Evolutionary conservation across 2,113 vertebrate species (phyloP), one percentile per base, ranked within the genome.

Genomic region (Bubalus kerabau): DNA sequence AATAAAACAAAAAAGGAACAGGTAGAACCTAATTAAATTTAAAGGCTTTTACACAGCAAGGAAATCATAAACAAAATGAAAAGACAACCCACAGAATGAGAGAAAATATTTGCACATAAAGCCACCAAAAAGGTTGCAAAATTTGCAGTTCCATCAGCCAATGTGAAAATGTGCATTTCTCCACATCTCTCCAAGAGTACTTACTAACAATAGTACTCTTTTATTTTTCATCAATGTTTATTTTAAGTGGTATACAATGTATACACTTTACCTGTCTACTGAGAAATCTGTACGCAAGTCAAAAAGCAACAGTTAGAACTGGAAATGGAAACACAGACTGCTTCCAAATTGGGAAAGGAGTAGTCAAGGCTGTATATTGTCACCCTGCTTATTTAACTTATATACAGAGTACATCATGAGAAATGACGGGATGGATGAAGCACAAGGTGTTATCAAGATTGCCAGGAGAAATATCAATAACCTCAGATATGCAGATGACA

Each of bases 401-500:
- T 19, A 36, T 67, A 1, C 32, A 67, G 64, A 67, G 16, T 5
- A 67, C 8, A 67, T 36, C 32, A 67, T n/a, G 32, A 5, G 1
- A 67, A 67, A 67, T 0, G 8, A 2, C 0, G 4, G 64, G 4
- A 8, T 67, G 32, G 32, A 10, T 4, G 32, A 67, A 36, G 2
- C 64, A 67, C 64, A 67, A 67, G 16, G 0, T n/a, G 8, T 32
- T n/a, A 67, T 67, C 16, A 67, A 67, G 32, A 67, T 67, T 67
- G 4, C 3, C 1, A 1, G 32, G 64, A 67, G 0, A 67, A 67
- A 67, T 36, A 67, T n/a, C 64, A 67, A 19, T 67, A n/a, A 67
- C 32, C 32, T 67, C 1, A 21, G 32, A 67, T 1, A 67, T 1
- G 2, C 32, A 67, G 4, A 67, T 21, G 4, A n/a, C 16, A 67